These are phyloP conservation scores for Haliaeetus leucogaster DNA, from an alignment of 2,113 vertebrate species.

Conservation along the genomic window DNA sequence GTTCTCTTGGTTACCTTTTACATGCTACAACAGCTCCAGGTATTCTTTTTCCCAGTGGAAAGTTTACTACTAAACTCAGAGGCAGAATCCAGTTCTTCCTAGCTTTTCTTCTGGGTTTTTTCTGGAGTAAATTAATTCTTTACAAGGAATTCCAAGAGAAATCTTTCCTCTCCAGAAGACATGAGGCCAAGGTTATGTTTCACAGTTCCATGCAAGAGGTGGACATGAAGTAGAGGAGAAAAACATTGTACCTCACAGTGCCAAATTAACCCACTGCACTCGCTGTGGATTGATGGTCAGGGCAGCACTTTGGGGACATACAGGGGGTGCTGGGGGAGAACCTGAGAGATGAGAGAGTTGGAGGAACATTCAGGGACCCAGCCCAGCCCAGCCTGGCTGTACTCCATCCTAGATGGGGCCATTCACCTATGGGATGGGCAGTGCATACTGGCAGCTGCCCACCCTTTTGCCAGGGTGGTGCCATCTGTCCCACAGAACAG, in stretches of 20 bases:
- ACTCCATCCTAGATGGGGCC: neutral
- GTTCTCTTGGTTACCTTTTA: neutral
- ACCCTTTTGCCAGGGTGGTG: neutral
- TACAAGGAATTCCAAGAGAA: neutral
- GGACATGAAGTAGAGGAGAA: neutral
- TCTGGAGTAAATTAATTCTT: neutral
- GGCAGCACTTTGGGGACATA: neutral
- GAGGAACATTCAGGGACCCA: neutral
- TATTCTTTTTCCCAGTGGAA: neutral
- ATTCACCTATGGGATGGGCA: neutral
- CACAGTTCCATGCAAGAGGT: neutral
- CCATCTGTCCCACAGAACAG: neutral
- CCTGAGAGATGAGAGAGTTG: neutral
- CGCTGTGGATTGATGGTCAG: no score
- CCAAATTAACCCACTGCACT: neutral
- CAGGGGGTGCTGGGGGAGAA: neutral
- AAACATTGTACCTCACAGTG: rapidly evolving
- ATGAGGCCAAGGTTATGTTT: neutral
- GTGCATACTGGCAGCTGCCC: neutral
- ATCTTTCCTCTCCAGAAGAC: neutral
- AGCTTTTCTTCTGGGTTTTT: neutral
- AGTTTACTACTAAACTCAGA: neutral
- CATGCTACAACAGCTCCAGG: neutral
- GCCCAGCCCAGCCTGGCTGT: neutral
- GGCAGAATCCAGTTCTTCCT: neutral